phyloP scores from a whole-genome alignment of 2,888 invertebrate genomes.

The Glomeris marginata region DNA sequence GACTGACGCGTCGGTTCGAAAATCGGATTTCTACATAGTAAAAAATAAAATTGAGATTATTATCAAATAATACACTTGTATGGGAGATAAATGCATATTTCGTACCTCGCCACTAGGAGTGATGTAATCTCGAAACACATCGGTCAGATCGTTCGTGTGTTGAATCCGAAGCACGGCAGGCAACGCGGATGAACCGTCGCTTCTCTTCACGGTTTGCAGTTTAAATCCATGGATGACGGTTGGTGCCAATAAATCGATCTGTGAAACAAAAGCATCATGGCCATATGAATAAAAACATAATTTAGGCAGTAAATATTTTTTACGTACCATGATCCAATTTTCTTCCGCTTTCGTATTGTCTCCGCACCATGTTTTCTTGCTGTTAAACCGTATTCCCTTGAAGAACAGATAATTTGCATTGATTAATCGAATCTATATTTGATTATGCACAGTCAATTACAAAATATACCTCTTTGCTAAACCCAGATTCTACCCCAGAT shows the following conservation, averaged over 20 bases:
- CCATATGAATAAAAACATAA: too few species aligned
- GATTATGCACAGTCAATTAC: background rate
- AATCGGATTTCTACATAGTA: constrained; percentile 42
- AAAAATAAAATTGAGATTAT: background rate
- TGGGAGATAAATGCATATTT: background rate
- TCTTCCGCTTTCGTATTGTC: constrained; percentile 67
- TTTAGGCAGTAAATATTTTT: background rate
- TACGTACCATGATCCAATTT: constrained; percentile 57
- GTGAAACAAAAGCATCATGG: constrained; percentile 5
- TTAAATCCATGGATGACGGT: constrained; percentile 78
- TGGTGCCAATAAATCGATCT: constrained; percentile 67
- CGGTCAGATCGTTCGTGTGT: constrained; percentile 76
- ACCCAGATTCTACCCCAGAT: constrained; percentile 66
- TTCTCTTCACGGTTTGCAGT: constrained; percentile 70
- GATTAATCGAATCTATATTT: constrained; percentile 1
- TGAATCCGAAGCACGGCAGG: constrained; percentile 78
- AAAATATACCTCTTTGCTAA: constrained; percentile 52
- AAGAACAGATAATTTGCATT: constrained; percentile 15
- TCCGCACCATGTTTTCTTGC: constrained; percentile 74
- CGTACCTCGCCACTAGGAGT: constrained; percentile 62
- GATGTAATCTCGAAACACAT: constrained; percentile 76
- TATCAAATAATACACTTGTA: background rate
- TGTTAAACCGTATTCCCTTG: constrained; percentile 68
- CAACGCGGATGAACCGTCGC: constrained; percentile 62
- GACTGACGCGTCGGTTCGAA: constrained; percentile 55